Evolutionary conservation across 2,888 invertebrate genomes (phyloP).

Genomic region (Temnothorax ravouxi): DNA sequence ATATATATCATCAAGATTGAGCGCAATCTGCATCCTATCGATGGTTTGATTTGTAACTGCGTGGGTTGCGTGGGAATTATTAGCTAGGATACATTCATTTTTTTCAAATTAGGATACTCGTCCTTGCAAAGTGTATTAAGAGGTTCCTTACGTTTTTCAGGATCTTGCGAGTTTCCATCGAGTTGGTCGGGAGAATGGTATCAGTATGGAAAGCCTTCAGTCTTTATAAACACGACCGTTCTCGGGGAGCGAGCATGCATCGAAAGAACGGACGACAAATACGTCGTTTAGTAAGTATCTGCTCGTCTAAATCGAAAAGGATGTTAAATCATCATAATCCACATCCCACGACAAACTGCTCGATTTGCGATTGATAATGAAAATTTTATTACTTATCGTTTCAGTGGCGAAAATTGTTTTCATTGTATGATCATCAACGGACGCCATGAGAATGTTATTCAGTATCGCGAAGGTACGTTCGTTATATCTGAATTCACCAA

Average conservation of each 20-base stretch:
- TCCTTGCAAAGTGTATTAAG: background rate
- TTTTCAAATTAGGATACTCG: no score
- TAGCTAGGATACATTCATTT: background rate
- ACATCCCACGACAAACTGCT: background rate
- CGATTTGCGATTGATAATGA: background rate
- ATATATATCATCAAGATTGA: background rate
- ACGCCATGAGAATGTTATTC: constrained; percentile 88
- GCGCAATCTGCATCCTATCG: background rate
- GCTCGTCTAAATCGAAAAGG: background rate
- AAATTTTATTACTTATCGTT: constrained; percentile 67
- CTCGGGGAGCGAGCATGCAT: constrained; percentile 89
- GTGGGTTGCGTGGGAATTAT: background rate
- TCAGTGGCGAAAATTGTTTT: constrained; percentile 86
- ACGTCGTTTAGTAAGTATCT: constrained; percentile 82
- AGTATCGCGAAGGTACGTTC: constrained; percentile 88
- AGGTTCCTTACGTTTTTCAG: constrained; percentile 87
- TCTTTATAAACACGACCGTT: constrained; percentile 86
- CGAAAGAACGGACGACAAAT: constrained; percentile 89
- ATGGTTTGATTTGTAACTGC: background rate
- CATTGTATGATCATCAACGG: constrained; percentile 88
- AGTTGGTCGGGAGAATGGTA: constrained; percentile 92
- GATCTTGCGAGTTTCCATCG: constrained; percentile 90
- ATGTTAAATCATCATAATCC: background rate
- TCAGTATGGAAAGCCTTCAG: constrained; percentile 89
- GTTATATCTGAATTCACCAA: background rate